These are phyloP conservation scores for Cryptotermes secundus DNA, from an alignment of 1,140 invertebrate species.

Conservation along the genomic window DNA sequence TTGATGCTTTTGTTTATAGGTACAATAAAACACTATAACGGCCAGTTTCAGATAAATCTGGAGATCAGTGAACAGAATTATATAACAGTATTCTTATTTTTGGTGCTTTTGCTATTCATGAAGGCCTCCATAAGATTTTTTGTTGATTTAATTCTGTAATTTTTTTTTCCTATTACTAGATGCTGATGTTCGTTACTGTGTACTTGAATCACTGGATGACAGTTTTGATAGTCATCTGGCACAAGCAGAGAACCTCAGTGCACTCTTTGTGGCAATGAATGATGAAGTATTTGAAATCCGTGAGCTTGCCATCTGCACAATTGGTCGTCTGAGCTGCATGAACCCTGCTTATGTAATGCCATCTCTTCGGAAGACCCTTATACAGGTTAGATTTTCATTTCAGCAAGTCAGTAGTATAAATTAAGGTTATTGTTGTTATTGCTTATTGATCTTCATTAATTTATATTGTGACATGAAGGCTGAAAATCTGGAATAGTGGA, in stretches of 20 bases:
- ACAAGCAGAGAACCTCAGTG: conserved; percentile 92
- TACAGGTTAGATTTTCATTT: conserved; percentile 56
- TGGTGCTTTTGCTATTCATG: no score
- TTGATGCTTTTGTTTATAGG: no score
- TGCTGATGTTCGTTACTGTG: conserved; percentile 90
- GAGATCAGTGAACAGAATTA: no score
- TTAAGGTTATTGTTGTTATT: conserved; percentile 12
- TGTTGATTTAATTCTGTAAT: no score
- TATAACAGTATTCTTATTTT: no score
- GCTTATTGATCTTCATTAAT: no score
- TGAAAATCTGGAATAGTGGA: no score
- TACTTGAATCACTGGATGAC: conserved; percentile 82
- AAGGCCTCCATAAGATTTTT: no score
- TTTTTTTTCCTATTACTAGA: conserved; percentile 61
- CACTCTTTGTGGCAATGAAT: conserved; percentile 92
- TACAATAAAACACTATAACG: no score
- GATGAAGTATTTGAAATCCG: conserved; percentile 98
- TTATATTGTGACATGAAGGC: no score
- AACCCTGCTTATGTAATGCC: conserved; percentile 99
- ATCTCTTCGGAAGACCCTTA: conserved; percentile 87
- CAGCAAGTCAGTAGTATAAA: conserved; percentile 20
- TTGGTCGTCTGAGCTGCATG: conserved; percentile 85
- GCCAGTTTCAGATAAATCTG: no score
- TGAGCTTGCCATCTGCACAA: conserved; percentile 89
- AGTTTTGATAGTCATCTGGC: conserved; percentile 93